Evolutionary conservation across 2,888 invertebrate species (phyloP), one percentile per base, ranked within the genome.

Genomic region (Disparrhopalites patrizii): DNA sequence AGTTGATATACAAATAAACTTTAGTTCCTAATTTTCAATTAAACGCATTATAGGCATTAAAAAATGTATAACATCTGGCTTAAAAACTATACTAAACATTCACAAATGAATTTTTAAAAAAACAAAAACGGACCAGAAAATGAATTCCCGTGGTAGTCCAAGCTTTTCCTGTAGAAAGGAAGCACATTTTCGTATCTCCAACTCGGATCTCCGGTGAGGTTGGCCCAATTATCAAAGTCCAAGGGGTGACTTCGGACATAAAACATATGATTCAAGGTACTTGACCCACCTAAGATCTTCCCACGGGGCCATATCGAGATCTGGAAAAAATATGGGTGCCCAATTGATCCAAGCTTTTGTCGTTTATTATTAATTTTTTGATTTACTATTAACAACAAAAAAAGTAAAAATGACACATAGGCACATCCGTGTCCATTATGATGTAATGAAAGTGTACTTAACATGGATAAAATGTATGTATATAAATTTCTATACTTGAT

Each of bases 71-170:
- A n/a, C n/a, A n/a, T n/a, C n/a, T n/a, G n/a, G n/a, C n/a, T n/a
- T n/a, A n/a, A n/a, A n/a, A n/a, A n/a, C n/a, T n/a, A n/a, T n/a
- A n/a, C n/a, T n/a, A n/a, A n/a, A n/a, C n/a, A n/a, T n/a, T n/a
- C n/a, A n/a, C n/a, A n/a, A n/a, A n/a, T n/a, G n/a, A n/a, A n/a
- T n/a, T n/a, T n/a, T n/a, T n/a, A n/a, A n/a, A n/a, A n/a, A n/a
- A n/a, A n/a, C n/a, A n/a, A n/a, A n/a, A n/a, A n/a, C n/a, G n/a
- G n/a, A 69, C 67, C 64, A 50, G 61, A 15, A 4, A 10, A 10
- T 33, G 54, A 68, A 10, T 62, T 55, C 36, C 73, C 73, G 23
- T 66, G 20, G 62, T 71, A 72, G 30, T 67, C 57, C n/a, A 65
- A 7, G 0, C 62, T 62, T 20, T 64, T 65, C 43, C 71, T 72